Evolutionary conservation across 2,113 vertebrate genomes (phyloP).

Genomic region (Cisticola juncidis): DNA sequence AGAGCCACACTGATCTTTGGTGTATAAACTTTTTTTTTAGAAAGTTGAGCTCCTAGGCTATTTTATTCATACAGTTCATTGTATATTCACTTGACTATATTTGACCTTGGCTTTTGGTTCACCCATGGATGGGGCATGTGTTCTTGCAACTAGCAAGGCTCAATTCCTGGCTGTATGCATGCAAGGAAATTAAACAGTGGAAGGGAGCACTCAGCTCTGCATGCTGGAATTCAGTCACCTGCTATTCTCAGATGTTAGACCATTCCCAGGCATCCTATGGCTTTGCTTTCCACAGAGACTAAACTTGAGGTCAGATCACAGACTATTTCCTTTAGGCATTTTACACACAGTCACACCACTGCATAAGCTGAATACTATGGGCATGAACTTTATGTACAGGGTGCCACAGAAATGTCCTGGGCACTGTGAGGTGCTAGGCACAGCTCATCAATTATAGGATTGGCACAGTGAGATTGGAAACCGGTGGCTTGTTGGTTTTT

Average conservation of each 20-base stretch:
- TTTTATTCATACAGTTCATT: not conserved
- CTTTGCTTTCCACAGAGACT: not conserved
- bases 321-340: not conserved
- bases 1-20: not conserved
- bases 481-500: rapidly evolving
- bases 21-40: not conserved
- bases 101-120: not conserved
- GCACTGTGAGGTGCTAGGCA: rapidly evolving
- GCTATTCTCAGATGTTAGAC: not conserved
- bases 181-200: not conserved
- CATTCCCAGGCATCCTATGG: not conserved
- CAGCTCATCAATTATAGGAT: not conserved
- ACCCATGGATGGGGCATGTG: not conserved
- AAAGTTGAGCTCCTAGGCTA: not conserved
- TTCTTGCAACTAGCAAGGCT: not conserved
- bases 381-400: not conserved
- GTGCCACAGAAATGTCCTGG: not conserved
- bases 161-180: not conserved
- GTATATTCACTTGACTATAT: not conserved
- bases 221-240: not conserved
- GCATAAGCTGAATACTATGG: not conserved
- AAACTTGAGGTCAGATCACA: not conserved
- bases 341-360: not conserved
- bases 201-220: not conserved
- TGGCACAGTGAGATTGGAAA: not conserved